These are phyloP conservation scores for Helostoma temminkii DNA, from an alignment of 2,797 vertebrate species.

Conservation along the genomic window DNA sequence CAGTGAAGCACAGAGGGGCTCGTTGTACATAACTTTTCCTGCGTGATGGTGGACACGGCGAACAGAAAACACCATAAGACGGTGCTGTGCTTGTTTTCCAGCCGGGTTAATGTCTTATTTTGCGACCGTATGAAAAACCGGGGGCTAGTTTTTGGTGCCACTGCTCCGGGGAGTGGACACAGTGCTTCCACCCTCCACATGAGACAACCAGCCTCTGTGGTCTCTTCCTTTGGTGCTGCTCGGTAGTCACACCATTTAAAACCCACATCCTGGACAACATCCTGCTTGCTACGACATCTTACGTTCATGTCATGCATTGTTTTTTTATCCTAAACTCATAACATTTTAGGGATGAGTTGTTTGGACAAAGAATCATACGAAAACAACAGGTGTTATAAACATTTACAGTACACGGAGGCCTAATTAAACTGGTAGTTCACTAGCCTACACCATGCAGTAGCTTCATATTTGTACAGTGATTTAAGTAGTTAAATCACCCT, in stretches of 20 bases:
- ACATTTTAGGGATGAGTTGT: neutral
- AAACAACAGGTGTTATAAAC: conserved; percentile 36
- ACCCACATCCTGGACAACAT: conserved; percentile 36
- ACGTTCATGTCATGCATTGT: conserved; percentile 30
- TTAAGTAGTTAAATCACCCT: too few relatives aligned
- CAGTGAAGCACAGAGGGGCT: conserved; percentile 6
- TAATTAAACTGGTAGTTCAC: too few relatives aligned
- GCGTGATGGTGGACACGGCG: neutral
- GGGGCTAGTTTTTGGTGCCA: conserved; percentile 1
- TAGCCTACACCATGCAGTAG: too few relatives aligned
- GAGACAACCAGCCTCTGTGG: neutral
- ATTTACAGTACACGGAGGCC: too few relatives aligned
- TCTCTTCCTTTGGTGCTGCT: neutral
- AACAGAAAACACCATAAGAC: fast-evolving
- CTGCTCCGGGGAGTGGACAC: conserved; percentile 22
- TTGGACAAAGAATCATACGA: neutral
- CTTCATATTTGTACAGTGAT: too few relatives aligned
- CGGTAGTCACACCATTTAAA: neutral
- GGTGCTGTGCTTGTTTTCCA: neutral
- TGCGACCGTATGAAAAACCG: neutral
- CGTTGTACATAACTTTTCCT: conserved; percentile 52
- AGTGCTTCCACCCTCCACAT: conserved; percentile 25
- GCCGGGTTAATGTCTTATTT: neutral
- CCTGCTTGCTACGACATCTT: conserved; percentile 34
- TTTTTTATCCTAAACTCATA: too few relatives aligned